phyloP scores from a whole-genome alignment of 37 sponge, comb jelly and placozoan genomes.

The Aplysina aerophoba region DNA sequence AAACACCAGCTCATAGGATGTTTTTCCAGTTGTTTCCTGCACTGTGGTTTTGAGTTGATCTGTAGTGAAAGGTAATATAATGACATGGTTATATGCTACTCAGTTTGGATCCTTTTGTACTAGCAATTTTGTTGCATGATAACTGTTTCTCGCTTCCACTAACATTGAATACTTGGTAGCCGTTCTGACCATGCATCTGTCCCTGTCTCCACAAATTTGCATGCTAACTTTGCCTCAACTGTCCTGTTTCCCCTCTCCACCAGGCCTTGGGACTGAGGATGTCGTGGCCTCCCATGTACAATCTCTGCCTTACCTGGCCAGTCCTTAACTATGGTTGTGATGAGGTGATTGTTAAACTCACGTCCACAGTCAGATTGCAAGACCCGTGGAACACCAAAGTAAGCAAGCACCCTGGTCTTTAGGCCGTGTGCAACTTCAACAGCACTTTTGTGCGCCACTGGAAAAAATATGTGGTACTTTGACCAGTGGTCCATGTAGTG shows the following conservation, averaged over 20 bases:
- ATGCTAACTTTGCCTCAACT: constrained; percentile 5
- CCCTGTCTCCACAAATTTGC: neutral
- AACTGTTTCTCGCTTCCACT: neutral
- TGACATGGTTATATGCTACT: neutral
- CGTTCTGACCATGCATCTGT: neutral
- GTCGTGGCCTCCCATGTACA: constrained; percentile 8
- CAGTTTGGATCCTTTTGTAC: neutral
- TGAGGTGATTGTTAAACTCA: neutral
- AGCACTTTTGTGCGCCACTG: neutral
- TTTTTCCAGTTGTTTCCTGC: neutral
- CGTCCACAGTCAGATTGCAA: neutral
- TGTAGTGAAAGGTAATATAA: no score
- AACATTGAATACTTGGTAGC: constrained; percentile 22
- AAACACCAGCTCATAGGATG: neutral
- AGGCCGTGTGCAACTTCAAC: neutral
- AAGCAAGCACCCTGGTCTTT: neutral
- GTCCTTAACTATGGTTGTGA: neutral
- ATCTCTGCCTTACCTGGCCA: neutral
- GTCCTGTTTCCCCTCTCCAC: constrained; percentile 14
- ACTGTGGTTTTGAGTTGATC: neutral
- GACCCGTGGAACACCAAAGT: neutral
- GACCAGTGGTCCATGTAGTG: no score
- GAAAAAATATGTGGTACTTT: neutral
- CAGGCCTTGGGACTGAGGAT: neutral
- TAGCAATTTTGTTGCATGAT: neutral